Evolutionary conservation across 2,797 vertebrate species (phyloP), one percentile per base, ranked within the genome.

Genomic region (Schizothorax lantsangensis): DNA sequence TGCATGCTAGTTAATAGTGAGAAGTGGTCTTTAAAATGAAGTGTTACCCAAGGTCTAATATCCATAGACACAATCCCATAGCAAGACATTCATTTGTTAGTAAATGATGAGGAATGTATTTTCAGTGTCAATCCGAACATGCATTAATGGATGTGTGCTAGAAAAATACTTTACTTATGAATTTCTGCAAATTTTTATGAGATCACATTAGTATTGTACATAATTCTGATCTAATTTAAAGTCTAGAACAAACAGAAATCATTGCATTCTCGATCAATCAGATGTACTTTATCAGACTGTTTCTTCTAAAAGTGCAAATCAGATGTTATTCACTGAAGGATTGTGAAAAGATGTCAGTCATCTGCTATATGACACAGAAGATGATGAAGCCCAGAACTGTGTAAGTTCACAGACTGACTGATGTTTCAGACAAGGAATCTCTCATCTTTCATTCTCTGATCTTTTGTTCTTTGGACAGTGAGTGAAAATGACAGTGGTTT

Each of bases 381-480:
- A 83, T 45, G 26, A 71, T 10, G n/a, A 83, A 38, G 19, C 43
- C 38, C 40, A 68, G 57, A 30, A 33, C 26, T 26, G 6, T 47
- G n/a, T 9, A 45, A 64, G 57, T 45, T 74, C 40, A 23, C 38
- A 30, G 81, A 83, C 15, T 23, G 54, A 54, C 52, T 33, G 38
- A 2, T 9, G 12, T 62, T 74, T 62, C 17, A 62, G 38, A 83
- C 10, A 72, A 72, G 68, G 17, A 57, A 57, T 72, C 69, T 33
- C 17, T 33, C 17, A 33, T 83, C 82, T 49, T n/a, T n/a, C 72
- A n/a, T 26, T 79, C 62, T n/a, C 5, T 43, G 62, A 69, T 84
- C 62, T 78, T 84, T 69, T 78, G 62, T 68, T 84, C 83, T 78
- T 62, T 23, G n/a, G 73, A 78, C 33, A 69, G 62, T 23, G 73